phyloP scores from a whole-genome alignment of 2,797 vertebrate species.

The Gobionotothen gibberifrons region DNA sequence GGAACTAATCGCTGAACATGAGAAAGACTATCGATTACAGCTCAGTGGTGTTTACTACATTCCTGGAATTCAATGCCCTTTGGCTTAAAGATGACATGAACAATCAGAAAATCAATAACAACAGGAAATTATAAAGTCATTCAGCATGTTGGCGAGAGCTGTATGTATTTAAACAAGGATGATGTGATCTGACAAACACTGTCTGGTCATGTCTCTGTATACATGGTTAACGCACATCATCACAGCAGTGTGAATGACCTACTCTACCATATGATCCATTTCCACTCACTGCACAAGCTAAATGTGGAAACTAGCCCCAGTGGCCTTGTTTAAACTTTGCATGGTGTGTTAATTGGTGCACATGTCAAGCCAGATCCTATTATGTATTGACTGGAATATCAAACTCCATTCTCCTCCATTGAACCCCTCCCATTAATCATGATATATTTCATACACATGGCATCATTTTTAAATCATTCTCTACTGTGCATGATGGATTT shows the following conservation, averaged over 20 bases:
- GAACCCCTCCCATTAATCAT: constrained; percentile 51
- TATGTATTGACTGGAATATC: constrained; percentile 48
- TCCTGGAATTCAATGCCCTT: neutral
- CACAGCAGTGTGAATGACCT: neutral
- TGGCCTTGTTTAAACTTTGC: constrained; percentile 42
- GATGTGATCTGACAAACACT: neutral
- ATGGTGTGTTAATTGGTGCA: constrained; percentile 57
- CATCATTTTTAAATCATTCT: constrained; percentile 11
- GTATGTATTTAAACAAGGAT: neutral
- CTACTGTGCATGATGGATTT: neutral
- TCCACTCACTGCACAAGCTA: constrained; percentile 6
- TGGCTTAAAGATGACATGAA: constrained; percentile 4
- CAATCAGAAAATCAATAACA: constrained; percentile 16
- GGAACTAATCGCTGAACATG: neutral
- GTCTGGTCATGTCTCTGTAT: neutral
- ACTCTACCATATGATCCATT: constrained; percentile 3
- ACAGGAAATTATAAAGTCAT: neutral
- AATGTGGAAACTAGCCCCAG: constrained; percentile 22
- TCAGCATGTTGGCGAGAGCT: neutral
- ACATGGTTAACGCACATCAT: neutral
- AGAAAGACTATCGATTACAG: constrained; percentile 10
- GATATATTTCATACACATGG: constrained; percentile 22
- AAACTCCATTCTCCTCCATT: constrained; percentile 32
- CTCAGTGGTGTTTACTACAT: neutral
- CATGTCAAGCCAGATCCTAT: constrained; percentile 32